These are phyloP conservation scores for Caenorhabditis panamensis DNA, from an alignment of 2,888 invertebrate genomes.

Conservation along the genomic window DNA sequence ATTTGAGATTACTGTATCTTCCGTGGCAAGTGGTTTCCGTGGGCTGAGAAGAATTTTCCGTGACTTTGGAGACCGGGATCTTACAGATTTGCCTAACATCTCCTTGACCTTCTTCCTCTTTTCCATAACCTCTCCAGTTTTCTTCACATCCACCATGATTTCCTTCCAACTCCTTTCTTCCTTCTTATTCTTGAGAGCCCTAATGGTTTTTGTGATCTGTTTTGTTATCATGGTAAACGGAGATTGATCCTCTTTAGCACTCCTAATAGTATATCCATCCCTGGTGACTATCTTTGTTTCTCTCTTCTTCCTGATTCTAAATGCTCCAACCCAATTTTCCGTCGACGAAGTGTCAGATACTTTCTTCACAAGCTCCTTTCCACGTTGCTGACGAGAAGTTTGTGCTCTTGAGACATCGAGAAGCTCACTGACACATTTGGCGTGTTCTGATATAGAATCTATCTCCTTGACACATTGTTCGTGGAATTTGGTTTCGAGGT, in stretches of 20 bases:
- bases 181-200: constrained; percentile 61
- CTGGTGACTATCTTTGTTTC: constrained; percentile 25
- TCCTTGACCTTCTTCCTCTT: constrained; percentile 52
- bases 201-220: constrained; percentile 58
- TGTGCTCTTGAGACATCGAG: constrained; percentile 26
- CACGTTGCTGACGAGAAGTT: constrained; percentile 4
- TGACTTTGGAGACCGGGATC: constrained; percentile 9
- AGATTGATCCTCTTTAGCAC: constrained; percentile 26
- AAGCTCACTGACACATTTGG: constrained; percentile 60
- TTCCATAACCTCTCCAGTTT: constrained; percentile 45
- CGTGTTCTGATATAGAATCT: constrained; percentile 47
- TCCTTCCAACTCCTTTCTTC: constrained; percentile 55
- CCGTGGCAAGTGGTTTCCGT: constrained; percentile 23
- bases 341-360: neutral
- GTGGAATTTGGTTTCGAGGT: constrained; percentile 42
- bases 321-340: constrained; percentile 46
- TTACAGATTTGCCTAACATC: constrained; percentile 50
- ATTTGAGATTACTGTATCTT: neutral
- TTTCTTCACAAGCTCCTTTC: constrained; percentile 14
- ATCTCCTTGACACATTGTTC: constrained; percentile 54
- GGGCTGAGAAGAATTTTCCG: constrained; percentile 10
- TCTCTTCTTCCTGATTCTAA: constrained; percentile 52
- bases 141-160: constrained; percentile 57
- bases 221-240: constrained; percentile 53
- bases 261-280: constrained; percentile 19